Evolutionary conservation across 2,797 vertebrate genomes (phyloP), one percentile per base, ranked within the genome.

Genomic region (Takifugu rubripes): DNA sequence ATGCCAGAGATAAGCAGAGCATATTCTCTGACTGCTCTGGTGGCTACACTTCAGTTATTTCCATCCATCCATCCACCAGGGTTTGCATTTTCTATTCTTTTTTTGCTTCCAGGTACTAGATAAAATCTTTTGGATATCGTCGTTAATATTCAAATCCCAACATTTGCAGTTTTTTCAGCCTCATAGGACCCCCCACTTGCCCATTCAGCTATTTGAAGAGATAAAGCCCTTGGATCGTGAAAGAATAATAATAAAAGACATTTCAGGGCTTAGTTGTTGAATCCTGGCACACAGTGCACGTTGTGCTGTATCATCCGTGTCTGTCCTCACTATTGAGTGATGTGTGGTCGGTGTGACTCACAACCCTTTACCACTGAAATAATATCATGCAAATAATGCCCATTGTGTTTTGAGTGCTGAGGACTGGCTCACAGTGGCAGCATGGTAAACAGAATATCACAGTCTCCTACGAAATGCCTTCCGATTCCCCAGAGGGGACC

Each of bases 101-200:
- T 69, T 48, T 25, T 2, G 44, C 67, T 68, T 72, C 49, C 57
- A 67, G 54, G 56, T 42, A 15, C 55, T 36, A 33, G 61, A 68
- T 50, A 24, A 49, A 60, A 24, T 61, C 81, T 74, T 65, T 59
- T 58, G 33, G 42, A 44, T 56, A 59, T 64, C 51, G 49, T 59
- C 48, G 63, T 82, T 85, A 69, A 77, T 73, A 82, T 88, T 89
- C 69, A 85, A 59, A 82, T 81, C 54, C 64, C 0, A 61, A 74
- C 24, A 64, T 75, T 76, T 74, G 66, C 56, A 10, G 27, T 48
- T 26, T 72, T 72, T 64, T 54, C 25, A 62, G 54, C 66, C 60
- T 79, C 80, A 67, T 36, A 81, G 59, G 75, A 58, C 64, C 62
- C 69, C 68, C 75, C 55, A 68, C 63, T 65, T 48, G 53, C 61